Evolutionary conservation across 2,888 invertebrate genomes (phyloP).

Genomic region (Hirudinaria manillensis): DNA sequence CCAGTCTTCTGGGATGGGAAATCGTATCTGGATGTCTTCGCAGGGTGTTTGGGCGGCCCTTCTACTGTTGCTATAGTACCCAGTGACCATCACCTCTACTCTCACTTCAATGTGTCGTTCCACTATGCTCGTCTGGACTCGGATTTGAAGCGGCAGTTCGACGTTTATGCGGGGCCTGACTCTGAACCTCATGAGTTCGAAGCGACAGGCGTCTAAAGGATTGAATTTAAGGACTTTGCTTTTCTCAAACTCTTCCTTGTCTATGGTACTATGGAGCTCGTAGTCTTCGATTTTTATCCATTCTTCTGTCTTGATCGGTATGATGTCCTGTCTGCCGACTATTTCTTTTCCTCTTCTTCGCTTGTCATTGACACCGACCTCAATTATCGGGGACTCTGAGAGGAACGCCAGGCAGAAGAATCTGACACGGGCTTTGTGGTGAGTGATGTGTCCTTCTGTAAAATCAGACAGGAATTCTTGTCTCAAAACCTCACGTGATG

Average conservation of each 20-base stretch:
- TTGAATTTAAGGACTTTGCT: constrained; percentile 57
- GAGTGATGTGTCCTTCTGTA: constrained; percentile 45
- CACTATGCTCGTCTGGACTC: constrained; percentile 66
- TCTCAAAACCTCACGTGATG: neutral
- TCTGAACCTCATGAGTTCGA: constrained; percentile 89
- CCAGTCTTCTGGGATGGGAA: constrained; percentile 98
- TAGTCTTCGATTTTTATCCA: constrained; percentile 93
- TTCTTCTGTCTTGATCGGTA: constrained; percentile 84
- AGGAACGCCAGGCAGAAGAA: constrained; percentile 93
- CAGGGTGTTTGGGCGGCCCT: constrained; percentile 74
- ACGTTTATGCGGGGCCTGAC: constrained; percentile 66
- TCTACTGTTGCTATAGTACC: constrained; percentile 87
- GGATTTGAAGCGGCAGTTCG: constrained; percentile 90
- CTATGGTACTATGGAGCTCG: constrained; percentile 89
- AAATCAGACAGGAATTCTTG: neutral
- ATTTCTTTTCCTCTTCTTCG: constrained; percentile 97
- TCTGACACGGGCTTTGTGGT: constrained; percentile 85
- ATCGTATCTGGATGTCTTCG: constrained; percentile 75
- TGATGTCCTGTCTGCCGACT: constrained; percentile 95
- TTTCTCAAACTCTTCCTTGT: constrained; percentile 77
- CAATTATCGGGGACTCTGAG: constrained; percentile 85
- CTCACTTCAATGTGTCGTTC: constrained; percentile 76
- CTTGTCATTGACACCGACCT: constrained; percentile 93
- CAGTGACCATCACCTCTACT: constrained; percentile 90
- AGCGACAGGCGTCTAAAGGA: constrained; percentile 94